Base-by-base conservation (phyloP, 2,888 invertebrate genomes). In the Calephelis perditalis region DNA sequence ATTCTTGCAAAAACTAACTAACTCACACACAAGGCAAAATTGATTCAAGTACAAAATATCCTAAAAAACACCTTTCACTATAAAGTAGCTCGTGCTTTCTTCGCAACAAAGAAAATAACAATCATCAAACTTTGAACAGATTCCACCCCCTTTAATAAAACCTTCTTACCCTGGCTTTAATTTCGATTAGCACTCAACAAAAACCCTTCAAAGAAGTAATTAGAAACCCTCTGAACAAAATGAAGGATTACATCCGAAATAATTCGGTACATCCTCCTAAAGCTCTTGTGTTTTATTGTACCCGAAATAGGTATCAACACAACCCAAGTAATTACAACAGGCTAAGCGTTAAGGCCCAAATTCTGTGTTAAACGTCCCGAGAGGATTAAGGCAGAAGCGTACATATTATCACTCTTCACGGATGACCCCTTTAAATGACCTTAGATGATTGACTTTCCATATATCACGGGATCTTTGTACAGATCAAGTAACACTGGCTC, bases 241-340 rank as follows among this genome's bases (percentile, higher is more conserved):
- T 58, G 56, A 62, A 64, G 65, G 67, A 67, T 70, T 69, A 68
- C 67, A 65, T 62, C 60, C 62, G 62, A 67, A 68, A 64, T 70
- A 69, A 70, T 69, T 70, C 64, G 57, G 62, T 63, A 65, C 64
- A 64, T 63, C 58, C 62, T 61, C 62, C 63, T 62, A 64, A 68
- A 69, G 70, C 70, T 64, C 62, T 64, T 66, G 67, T 67, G 68
- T 68, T 71, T 69, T 63, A 69, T 59, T 62, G 63, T 60, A 66
- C 60, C 66, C 65, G 58, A 67, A 64, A 63, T 68, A 77, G 74
- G 74, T 77, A 78, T 75, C 74, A 77, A 78, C 75, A 75, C 79
- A 74, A 77, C 83, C 85, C 79, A 73, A 74, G 80, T 86, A 87
- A 88, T 89, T 88, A 88, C 84, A 74, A 64, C 63, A 76, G 84